Evolutionary conservation across 1,140 invertebrate species (phyloP), one percentile per base, ranked within the genome.

Genomic region (Agraylea sexmaculata): DNA sequence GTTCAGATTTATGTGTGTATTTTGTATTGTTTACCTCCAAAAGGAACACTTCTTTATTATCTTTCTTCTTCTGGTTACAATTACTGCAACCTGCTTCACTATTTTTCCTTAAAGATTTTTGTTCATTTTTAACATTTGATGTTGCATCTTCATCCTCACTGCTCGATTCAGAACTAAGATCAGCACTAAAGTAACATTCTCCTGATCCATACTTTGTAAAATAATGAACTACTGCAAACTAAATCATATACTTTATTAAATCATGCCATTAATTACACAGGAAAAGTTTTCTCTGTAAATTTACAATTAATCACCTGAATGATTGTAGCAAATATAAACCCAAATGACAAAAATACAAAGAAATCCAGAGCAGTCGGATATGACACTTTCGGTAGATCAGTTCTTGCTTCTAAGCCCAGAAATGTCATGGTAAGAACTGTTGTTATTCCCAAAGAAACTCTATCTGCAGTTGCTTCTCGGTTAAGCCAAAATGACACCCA

Each of bases 401-500:
- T 86, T 34, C 87, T 71, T 0, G 82, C 83, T 59, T 91, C 87
- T 42, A 89, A 61, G 8, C 86, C 86, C 28, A 90, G 62, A 55
- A 88, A 89, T 1, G 86, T 88, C 83, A 90, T 88, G 3, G 87
- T 90, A 29, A 90, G 60, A 8, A 89, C 83, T 0, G 85, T 88
- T 4, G 83, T 90, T 10, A 89, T 83, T 18, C 87, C 86, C 4
- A 91, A 60, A 0, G 83, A 83, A 0, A 90, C 81, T 47, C 87
- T 64, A 61, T 90, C 87, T 0, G 85, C 80, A 1, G 86, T 90
- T 1, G 87, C 87, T 62, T 91, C 87, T 35, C 87, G 60, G 58
- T 90, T 89, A 22, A 91, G 70, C 85, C 85, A 92, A 54, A 92
- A 91, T 6, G 85, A 87, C 0, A 92, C 85, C 87, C 87, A 92